These are phyloP conservation scores for Clytia hemisphaerica DNA, from an alignment of 30 jellyfish, hydroid and myxozoan genomes.

Conservation along the genomic window DNA sequence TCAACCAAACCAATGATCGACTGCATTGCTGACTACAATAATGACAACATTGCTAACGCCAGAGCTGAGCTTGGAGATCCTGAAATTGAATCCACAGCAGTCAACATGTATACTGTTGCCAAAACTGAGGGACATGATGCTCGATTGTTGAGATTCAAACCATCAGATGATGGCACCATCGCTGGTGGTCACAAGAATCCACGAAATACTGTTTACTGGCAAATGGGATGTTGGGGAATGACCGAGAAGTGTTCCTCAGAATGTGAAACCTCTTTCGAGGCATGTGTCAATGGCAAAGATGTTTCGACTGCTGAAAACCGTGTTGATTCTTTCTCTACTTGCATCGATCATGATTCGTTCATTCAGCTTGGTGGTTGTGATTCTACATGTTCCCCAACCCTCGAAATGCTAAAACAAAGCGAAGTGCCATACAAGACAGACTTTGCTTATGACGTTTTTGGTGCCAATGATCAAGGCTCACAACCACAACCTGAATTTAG, in stretches of 20 bases:
- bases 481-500: not conserved
- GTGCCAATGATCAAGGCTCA: not conserved
- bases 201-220: slow-evolving; percentile 1
- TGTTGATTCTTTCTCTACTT: not conserved
- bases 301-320: not conserved
- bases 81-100: not conserved
- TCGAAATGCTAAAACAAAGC: not conserved
- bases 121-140: not conserved
- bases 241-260: not conserved
- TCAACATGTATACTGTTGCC: not conserved
- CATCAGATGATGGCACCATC: not conserved
- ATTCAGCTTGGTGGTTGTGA: not conserved
- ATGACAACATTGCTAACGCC: not conserved
- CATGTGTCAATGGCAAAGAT: not conserved
- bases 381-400: not conserved
- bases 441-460: not conserved
- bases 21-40: not conserved
- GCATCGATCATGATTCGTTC: not conserved
- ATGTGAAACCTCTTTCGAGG: not conserved
- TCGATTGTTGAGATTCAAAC: not conserved
- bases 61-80: not conserved
- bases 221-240: not conserved
- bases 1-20: not conserved
- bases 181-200: not conserved
- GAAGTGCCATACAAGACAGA: not conserved